Conservation (phyloP, 2,113 vertebrate species). For the Galemys pyrenaicus region DNA sequence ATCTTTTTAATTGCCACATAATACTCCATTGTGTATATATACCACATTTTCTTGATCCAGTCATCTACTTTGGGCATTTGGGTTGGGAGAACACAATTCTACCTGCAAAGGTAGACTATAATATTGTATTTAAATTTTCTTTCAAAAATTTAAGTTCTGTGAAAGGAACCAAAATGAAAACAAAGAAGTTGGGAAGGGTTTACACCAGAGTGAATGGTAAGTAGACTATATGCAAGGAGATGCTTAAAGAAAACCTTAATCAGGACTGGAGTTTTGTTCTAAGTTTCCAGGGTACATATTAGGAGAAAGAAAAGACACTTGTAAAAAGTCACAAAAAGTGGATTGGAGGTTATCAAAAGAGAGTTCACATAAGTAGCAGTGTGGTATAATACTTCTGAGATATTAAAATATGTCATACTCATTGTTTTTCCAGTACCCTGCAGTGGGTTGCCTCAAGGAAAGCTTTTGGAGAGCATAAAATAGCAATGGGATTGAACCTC, state of each 20-base stretch:
- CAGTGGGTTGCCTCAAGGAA: neutral
- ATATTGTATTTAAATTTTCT: neutral
- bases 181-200: neutral
- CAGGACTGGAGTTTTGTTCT: neutral
- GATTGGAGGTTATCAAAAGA: neutral
- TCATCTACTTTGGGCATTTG: too few relatives aligned
- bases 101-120: neutral
- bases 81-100: neutral
- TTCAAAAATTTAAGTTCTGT: neutral
- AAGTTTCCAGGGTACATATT: constrained; percentile 1
- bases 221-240: neutral
- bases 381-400: neutral
- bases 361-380: neutral
- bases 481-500: neutral
- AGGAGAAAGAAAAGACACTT: neutral
- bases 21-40: too few relatives aligned
- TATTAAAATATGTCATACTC: neutral
- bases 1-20: too few relatives aligned
- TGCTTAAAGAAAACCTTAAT: neutral
- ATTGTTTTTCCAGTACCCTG: neutral
- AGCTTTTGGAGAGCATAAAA: neutral
- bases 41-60: too few relatives aligned
- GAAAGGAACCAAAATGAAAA: constrained; percentile 9
- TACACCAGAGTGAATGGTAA: neutral
- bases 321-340: neutral